These are phyloP conservation scores for Microchrysa polita DNA, from an alignment of 2,888 invertebrate species.

Conservation along the genomic window DNA sequence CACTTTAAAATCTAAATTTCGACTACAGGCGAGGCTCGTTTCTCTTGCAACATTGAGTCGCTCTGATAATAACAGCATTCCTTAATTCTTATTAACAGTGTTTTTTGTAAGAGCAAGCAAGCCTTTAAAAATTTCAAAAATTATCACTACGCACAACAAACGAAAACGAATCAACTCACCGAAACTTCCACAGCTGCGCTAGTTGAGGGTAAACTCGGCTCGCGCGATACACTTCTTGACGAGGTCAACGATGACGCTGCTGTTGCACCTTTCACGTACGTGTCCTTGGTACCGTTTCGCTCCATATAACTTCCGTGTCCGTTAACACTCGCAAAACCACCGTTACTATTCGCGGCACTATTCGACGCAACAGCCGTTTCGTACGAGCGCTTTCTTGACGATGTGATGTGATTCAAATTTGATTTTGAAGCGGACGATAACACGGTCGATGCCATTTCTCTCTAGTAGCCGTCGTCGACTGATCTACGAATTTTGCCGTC, in stretches of 20 bases:
- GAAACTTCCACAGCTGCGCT: slow-evolving; percentile 39
- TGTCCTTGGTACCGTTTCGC: slow-evolving; percentile 33
- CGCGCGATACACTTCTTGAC: background rate
- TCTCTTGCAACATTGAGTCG: too few relatives aligned
- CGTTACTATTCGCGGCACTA: slow-evolving; percentile 16
- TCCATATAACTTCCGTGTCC: slow-evolving; percentile 25
- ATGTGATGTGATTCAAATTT: slow-evolving; percentile 37
- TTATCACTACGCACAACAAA: too few relatives aligned
- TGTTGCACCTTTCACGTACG: slow-evolving; percentile 11
- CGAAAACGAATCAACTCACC: too few relatives aligned
- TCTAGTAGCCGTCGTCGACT: slow-evolving; percentile 32
- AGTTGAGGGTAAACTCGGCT: slow-evolving; percentile 27
- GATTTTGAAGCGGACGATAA: slow-evolving; percentile 46
- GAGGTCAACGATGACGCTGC: background rate
- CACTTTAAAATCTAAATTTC: too few relatives aligned
- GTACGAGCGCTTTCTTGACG: slow-evolving; percentile 40
- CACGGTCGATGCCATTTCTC: slow-evolving; percentile 49
- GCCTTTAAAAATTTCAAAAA: too few relatives aligned
- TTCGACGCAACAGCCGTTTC: background rate
- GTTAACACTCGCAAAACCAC: background rate
- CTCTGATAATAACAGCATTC: too few relatives aligned
- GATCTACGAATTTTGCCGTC: slow-evolving; percentile 32
- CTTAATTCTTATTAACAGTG: too few relatives aligned
- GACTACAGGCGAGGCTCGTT: too few relatives aligned
- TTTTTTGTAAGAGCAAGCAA: too few relatives aligned